These are phyloP conservation scores for Heterotis niloticus DNA, from an alignment of 2,113 vertebrate genomes.

Conservation along the genomic window DNA sequence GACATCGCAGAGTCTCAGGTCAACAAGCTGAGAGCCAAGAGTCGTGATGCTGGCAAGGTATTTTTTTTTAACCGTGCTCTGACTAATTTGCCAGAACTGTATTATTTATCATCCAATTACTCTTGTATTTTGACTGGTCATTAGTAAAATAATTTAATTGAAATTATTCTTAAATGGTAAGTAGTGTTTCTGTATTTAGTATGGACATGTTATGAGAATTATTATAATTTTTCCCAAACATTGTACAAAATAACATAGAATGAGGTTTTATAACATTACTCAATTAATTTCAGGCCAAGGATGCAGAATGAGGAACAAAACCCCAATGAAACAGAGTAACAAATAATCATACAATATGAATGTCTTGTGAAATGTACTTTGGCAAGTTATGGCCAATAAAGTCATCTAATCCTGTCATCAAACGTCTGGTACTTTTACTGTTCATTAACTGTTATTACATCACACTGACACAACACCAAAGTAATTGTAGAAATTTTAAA, in stretches of 20 bases:
- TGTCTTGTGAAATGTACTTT: background rate
- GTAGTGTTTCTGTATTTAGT: background rate
- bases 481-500: too few species aligned
- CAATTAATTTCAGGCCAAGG: background rate
- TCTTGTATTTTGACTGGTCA: too few species aligned
- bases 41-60: slow-evolving; percentile 65
- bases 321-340: background rate
- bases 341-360: slow-evolving; percentile 18
- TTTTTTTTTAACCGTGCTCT: too few species aligned
- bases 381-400: too few species aligned
- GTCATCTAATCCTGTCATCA: too few species aligned
- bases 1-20: slow-evolving; percentile 64
- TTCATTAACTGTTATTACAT: too few species aligned
- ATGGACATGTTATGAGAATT: background rate
- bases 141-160: too few species aligned
- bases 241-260: background rate
- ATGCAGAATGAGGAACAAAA: slow-evolving; percentile 9
- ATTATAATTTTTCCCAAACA: background rate
- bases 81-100: too few species aligned
- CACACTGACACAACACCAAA: too few species aligned
- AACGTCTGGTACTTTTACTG: too few species aligned
- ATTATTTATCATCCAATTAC: too few species aligned
- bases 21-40: slow-evolving; percentile 70
- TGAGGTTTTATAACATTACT: background rate
- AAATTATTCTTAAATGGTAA: too few species aligned